Conservation (phyloP, 2,888 invertebrate species). For the Boloria selene region DNA sequence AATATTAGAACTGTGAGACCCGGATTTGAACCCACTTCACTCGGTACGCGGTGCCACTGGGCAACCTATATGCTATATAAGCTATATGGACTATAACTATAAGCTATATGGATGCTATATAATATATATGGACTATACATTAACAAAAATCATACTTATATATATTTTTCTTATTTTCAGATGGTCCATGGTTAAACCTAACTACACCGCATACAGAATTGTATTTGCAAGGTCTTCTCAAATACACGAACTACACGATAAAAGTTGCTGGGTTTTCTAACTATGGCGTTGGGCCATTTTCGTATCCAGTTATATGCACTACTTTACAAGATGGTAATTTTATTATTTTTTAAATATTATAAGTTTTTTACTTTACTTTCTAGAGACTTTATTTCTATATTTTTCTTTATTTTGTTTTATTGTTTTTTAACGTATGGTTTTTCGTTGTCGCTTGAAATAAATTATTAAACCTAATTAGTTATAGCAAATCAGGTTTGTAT, state of each 20-base stretch:
- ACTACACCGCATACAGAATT: constrained; percentile 89
- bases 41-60: background rate
- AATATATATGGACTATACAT: too few relatives aligned
- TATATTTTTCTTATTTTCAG: constrained; percentile 49
- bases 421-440: too few relatives aligned
- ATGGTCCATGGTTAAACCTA: constrained; percentile 67
- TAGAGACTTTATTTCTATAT: too few relatives aligned
- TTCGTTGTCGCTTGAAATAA: too few relatives aligned
- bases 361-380: too few relatives aligned
- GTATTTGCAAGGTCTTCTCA: constrained; percentile 88
- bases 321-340: constrained; percentile 91
- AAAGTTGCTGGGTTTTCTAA: constrained; percentile 92
- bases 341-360: too few relatives aligned
- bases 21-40: background rate
- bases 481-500: too few relatives aligned
- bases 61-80: background rate
- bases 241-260: constrained; percentile 93
- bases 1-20: too few relatives aligned
- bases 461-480: too few relatives aligned
- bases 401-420: too few relatives aligned
- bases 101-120: too few relatives aligned
- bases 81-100: background rate
- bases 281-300: constrained; percentile 91
- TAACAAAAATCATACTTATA: background rate
- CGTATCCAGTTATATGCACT: constrained; percentile 88